Percentiles rank a stretch among this genome's conserved stretches.
phyloP scores from a whole-genome alignment of 2,113 vertebrate genomes.

The Oophaga pumilio region DNA sequence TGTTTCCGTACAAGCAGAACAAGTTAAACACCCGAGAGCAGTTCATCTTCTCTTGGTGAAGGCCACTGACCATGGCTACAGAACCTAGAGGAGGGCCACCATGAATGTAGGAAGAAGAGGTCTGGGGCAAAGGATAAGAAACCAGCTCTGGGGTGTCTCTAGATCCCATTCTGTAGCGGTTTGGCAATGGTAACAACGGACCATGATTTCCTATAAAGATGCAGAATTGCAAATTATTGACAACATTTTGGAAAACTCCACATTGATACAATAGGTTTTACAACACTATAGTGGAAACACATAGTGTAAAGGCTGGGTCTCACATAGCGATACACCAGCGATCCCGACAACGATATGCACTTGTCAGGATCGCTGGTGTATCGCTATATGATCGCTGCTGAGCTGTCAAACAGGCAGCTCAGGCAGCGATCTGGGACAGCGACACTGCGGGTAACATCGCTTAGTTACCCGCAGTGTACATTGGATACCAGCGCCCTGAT shows the following conservation, averaged over 20 bases:
- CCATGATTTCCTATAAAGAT: constrained; percentile 81
- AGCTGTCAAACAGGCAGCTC: too few species aligned
- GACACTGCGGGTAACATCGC: too few species aligned
- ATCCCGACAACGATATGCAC: too few species aligned
- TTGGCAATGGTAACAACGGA: constrained; percentile 88
- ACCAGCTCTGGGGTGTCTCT: constrained; percentile 92
- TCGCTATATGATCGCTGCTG: too few species aligned
- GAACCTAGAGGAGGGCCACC: constrained; percentile 84
- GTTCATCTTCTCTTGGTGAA: constrained; percentile 95
- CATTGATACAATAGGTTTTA: not conserved
- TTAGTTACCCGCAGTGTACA: too few species aligned
- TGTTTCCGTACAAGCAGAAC: constrained; percentile 97
- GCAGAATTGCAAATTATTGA: not conserved
- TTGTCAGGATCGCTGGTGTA: too few species aligned
- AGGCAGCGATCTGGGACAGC: too few species aligned
- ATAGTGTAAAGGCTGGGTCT: too few species aligned
- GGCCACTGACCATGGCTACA: constrained; percentile 95
- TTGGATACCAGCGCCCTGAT: too few species aligned
- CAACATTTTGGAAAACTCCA: not conserved
- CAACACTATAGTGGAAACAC: not conserved
- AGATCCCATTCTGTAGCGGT: constrained; percentile 86
- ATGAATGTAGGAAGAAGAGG: constrained; percentile 84
- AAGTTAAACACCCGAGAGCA: constrained; percentile 96
- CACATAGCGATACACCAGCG: too few species aligned
- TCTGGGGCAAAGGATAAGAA: constrained; percentile 91